phyloP scores from a whole-genome alignment of 2,113 vertebrate species.

The Phaetusa simplex region DNA sequence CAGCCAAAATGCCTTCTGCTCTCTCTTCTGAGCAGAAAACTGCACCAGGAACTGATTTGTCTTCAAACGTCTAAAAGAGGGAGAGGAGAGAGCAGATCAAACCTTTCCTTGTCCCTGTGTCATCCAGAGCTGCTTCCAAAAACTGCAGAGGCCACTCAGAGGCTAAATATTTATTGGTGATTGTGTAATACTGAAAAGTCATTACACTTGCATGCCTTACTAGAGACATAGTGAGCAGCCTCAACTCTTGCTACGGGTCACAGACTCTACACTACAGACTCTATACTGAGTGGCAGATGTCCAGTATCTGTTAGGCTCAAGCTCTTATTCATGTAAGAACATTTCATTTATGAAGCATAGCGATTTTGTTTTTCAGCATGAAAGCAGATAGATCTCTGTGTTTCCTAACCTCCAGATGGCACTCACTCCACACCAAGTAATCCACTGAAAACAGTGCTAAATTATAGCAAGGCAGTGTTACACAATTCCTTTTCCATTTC shows the following conservation, averaged over 20 bases:
- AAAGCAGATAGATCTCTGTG: background rate
- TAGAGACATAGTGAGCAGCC: background rate
- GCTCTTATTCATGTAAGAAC: background rate
- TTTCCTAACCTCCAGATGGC: slow-evolving; percentile 51
- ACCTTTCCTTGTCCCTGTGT: background rate
- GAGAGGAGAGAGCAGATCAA: background rate
- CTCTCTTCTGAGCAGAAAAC: background rate
- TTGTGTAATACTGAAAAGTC: background rate
- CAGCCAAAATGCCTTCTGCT: background rate
- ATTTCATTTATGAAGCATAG: background rate
- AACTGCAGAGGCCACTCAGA: background rate
- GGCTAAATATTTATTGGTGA: background rate
- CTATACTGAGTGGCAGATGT: background rate
- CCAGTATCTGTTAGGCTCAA: background rate
- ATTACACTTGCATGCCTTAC: background rate
- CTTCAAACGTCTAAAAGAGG: background rate
- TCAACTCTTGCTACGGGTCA: background rate
- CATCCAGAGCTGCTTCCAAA: background rate
- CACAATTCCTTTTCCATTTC: background rate
- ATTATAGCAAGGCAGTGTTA: background rate
- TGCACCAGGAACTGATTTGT: background rate
- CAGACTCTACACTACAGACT: background rate
- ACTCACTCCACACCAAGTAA: slow-evolving; percentile 6
- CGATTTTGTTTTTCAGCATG: background rate
- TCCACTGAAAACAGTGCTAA: background rate